Evolutionary conservation across 2,113 vertebrate genomes (phyloP), one percentile per base, ranked within the genome.

Genomic region (Penelope pileata): DNA sequence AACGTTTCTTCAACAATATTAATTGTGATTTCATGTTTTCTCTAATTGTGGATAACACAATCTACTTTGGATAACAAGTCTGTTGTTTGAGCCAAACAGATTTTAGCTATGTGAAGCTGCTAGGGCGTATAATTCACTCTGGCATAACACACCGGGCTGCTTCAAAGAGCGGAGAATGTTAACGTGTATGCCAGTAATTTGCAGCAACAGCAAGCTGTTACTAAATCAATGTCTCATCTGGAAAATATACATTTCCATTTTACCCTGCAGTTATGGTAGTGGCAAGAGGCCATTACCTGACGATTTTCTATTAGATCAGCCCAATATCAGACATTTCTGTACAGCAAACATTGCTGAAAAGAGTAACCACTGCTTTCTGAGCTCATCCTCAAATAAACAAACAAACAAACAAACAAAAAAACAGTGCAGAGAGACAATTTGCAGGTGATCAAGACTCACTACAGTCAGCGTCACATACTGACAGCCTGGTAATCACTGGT

Each of bases 231-330:
- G 80, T 83, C 79, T 96, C 51, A 38, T 87, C 45, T 75, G 86
- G 84, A 96, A 92, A 91, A 94, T 90, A 96, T 90, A 78, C 36
- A 60, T 82, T 91, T 92, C 92, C n/a, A 93, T 93, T 96, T 93
- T 72, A 68, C 67, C 63, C 93, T 80, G 64, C 67, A 70, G 76
- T 95, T 90, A 85, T 87, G 34, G 32, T 60, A 36, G 32, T 68
- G 64, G 36, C 89, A 93, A 87, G 68, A 87, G 63, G 53, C 79
- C 59, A 83, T 93, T 93, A 94, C 15, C 48, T 54, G 77, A 56
- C 51, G 85, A 70, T 62, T 89, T 82, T 34, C 77, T n/a, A 69
- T 95, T 92, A 88, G 38, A 60, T 19, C 47, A 59, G 54, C 38
- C 68, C 0, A 0, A 3, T 27, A 50, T 69, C 70, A 51, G 42